phyloP scores from a whole-genome alignment of 1,140 invertebrate species.

The Alviniconcha marisindica region DNA sequence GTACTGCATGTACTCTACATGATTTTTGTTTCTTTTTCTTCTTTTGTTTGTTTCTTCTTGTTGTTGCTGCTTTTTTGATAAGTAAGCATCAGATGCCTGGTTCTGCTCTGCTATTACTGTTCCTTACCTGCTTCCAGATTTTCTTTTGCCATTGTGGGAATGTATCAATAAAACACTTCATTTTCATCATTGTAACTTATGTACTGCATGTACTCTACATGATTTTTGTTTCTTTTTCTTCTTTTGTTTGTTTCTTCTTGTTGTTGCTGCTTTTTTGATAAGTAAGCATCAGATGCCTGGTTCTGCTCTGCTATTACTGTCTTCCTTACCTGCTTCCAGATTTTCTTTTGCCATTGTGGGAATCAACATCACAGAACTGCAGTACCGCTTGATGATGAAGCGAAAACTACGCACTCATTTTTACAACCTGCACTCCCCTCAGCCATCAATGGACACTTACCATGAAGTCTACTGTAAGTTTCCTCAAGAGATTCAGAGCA shows the following conservation, averaged over 20 bases:
- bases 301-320: too few relatives aligned
- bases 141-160: slow-evolving; percentile 84
- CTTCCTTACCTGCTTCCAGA: slow-evolving; percentile 61
- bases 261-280: too few relatives aligned
- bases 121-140: slow-evolving; percentile 73
- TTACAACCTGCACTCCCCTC: slow-evolving; percentile 84
- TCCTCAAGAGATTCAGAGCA: too few relatives aligned
- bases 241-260: neutral
- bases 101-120: too few relatives aligned
- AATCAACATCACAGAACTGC: slow-evolving; percentile 96
- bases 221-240: neutral
- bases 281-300: too few relatives aligned
- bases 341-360: slow-evolving; percentile 85
- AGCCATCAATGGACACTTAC: slow-evolving; percentile 86
- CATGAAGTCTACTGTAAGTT: slow-evolving; percentile 92
- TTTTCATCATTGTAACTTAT: too few relatives aligned
- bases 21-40: too few relatives aligned
- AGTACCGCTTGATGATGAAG: slow-evolving; percentile 86
- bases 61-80: too few relatives aligned
- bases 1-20: neutral
- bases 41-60: too few relatives aligned
- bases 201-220: neutral
- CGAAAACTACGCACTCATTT: slow-evolving; percentile 93
- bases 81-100: too few relatives aligned
- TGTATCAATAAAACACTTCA: too few relatives aligned